A percentile compares a stretch with the other conserved stretches of the same genome.
Conservation (phyloP, 2,888 invertebrate species). For the Tuberolachnus salignus region DNA sequence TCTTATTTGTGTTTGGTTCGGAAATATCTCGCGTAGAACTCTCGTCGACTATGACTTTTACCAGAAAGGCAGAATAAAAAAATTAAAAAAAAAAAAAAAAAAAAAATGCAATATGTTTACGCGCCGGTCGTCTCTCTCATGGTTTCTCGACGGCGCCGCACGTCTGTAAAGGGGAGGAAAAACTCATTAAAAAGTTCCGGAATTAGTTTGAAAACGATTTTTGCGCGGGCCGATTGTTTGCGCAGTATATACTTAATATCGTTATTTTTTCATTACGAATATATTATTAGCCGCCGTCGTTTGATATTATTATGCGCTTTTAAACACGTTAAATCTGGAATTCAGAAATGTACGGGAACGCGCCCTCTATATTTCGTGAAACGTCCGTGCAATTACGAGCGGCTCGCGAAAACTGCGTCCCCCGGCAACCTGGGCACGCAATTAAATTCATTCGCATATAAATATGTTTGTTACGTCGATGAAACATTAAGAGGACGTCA, state of each 20-base stretch:
- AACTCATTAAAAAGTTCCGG: constrained; percentile 49
- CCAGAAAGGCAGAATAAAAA: not conserved
- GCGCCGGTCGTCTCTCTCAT: not conserved
- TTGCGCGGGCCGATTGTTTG: no score
- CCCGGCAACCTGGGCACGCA: no score
- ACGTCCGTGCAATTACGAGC: no score
- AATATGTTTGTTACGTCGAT: no score
- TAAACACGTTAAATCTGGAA: not conserved
- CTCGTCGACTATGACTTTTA: constrained; percentile 5
- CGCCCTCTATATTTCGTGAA: not conserved
- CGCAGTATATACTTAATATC: constrained; percentile 16
- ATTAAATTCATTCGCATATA: no score
- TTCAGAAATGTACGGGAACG: not conserved
- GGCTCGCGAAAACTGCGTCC: no score
- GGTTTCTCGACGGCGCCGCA: not conserved
- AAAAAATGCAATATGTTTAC: constrained; percentile 25
- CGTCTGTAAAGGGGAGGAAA: not conserved
- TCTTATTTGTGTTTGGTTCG: not conserved
- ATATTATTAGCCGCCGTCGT: constrained; percentile 16
- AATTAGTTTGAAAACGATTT: constrained; percentile 24
- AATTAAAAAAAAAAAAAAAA: constrained; percentile 21
- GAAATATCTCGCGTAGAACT: not conserved
- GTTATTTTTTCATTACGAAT: constrained; percentile 12
- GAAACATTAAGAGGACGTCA: no score
- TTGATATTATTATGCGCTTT: not conserved